These are phyloP conservation scores for Zaprionus bogoriensis DNA, from an alignment of 2,888 invertebrate species.

Conservation along the genomic window DNA sequence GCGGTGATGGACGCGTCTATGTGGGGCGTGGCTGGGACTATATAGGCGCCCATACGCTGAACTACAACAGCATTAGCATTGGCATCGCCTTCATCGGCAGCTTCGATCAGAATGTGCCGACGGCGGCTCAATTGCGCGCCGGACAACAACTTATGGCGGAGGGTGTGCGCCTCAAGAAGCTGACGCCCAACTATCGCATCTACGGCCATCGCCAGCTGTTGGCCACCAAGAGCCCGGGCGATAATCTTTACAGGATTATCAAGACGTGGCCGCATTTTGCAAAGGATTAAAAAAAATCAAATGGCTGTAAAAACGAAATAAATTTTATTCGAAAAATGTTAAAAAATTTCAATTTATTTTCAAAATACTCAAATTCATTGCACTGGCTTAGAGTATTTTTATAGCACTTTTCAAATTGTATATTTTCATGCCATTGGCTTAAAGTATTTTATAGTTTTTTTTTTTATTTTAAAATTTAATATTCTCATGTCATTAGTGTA, in stretches of 20 bases:
- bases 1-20: constrained; percentile 87
- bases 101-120: not conserved
- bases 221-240: constrained; percentile 79
- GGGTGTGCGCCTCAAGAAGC: not conserved
- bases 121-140: not conserved
- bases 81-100: not conserved
- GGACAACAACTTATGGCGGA: not conserved
- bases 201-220: not conserved
- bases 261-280: constrained; percentile 86
- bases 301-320: not conserved
- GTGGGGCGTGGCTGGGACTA: not conserved
- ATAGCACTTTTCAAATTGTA: too few species aligned
- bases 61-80: not conserved
- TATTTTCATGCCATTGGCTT: too few species aligned
- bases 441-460: too few species aligned
- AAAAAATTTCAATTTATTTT: not conserved
- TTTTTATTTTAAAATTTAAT: too few species aligned
- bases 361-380: not conserved
- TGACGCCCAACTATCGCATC: not conserved
- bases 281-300: not conserved
- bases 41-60: not conserved
- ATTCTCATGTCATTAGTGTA: too few species aligned
- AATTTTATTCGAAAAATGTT: not conserved
- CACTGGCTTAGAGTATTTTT: not conserved
- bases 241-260: not conserved